phyloP scores from a whole-genome alignment of 2,113 vertebrate species.

The Tamias sibiricus region DNA sequence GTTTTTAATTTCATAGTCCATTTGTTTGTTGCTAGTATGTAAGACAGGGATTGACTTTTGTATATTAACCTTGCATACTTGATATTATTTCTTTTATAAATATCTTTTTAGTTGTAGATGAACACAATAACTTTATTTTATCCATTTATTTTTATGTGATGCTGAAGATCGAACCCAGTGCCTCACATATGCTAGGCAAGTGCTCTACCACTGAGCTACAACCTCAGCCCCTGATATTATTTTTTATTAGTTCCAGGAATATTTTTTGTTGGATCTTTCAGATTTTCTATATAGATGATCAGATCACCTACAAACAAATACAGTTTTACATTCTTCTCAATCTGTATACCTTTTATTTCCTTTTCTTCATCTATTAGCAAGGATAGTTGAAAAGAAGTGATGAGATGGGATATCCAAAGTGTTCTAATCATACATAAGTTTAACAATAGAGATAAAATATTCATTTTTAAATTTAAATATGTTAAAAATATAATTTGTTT shows the following conservation, averaged over 20 bases:
- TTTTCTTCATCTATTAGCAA: background rate
- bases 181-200: too few species aligned
- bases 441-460: background rate
- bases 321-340: background rate
- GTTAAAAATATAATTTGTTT: slow-evolving; percentile 28
- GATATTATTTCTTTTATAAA: background rate
- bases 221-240: too few species aligned
- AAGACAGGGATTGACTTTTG: background rate
- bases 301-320: background rate
- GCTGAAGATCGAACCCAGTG: too few species aligned
- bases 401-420: background rate
- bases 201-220: too few species aligned
- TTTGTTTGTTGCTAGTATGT: background rate
- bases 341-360: background rate
- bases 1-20: background rate
- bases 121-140: too few species aligned
- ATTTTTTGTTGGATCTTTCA: background rate
- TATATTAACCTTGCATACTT: background rate
- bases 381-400: background rate
- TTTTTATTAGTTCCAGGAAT: background rate
- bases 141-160: too few species aligned
- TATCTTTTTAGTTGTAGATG: too few species aligned
- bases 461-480: slow-evolving; percentile 38
- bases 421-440: slow-evolving; percentile 20
- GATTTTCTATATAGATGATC: background rate